Evolutionary conservation across 2,888 invertebrate species (phyloP).

Genomic region (Ceriagrion tenellum): DNA sequence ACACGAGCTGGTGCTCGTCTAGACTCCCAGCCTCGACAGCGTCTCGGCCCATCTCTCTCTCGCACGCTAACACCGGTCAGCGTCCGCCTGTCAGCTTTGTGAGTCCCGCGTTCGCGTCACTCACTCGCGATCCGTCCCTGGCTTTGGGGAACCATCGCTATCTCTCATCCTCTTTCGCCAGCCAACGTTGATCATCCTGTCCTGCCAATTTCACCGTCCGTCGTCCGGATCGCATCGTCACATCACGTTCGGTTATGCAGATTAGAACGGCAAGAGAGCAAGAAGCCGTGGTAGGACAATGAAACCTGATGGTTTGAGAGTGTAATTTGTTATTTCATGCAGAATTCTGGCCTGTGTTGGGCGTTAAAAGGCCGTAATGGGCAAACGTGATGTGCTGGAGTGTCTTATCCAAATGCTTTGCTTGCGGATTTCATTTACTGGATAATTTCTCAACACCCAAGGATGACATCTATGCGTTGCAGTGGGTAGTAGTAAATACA

Average conservation of each 20-base stretch:
- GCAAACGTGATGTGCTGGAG: too few species aligned
- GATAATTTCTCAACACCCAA: too few species aligned
- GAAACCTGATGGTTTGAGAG: background rate
- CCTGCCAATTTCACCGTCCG: background rate
- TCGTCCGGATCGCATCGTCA: conserved; percentile 2
- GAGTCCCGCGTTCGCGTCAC: background rate
- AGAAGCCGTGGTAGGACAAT: background rate
- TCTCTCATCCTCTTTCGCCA: background rate
- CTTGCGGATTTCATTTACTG: too few species aligned
- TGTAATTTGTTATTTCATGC: background rate
- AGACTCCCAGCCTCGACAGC: background rate
- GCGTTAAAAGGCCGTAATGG: too few species aligned
- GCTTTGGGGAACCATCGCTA: background rate
- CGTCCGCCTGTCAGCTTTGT: background rate
- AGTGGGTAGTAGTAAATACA: too few species aligned
- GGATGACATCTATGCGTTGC: too few species aligned
- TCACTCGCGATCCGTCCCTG: background rate
- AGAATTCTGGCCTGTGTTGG: too few species aligned
- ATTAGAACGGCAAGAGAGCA: background rate
- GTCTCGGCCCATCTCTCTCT: background rate
- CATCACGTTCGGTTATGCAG: background rate
- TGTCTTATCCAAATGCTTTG: too few species aligned
- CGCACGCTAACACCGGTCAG: background rate
- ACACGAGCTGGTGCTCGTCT: background rate
- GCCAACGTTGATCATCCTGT: background rate